A percentile compares a stretch with the other conserved stretches of the same genome.
phyloP scores from a whole-genome alignment of 2,888 invertebrate species.

The Lasiommata megera region DNA sequence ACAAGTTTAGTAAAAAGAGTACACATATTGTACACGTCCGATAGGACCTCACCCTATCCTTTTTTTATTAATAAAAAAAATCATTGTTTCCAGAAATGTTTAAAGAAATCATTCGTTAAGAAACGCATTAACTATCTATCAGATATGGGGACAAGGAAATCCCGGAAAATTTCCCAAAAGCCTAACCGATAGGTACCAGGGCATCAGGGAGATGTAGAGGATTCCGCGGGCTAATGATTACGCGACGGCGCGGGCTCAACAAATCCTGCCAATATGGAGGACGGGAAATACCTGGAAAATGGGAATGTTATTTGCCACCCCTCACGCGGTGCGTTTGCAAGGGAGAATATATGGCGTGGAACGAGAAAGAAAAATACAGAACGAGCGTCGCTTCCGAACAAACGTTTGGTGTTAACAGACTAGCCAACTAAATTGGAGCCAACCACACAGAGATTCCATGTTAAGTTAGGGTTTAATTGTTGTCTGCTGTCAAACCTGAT shows the following conservation, averaged over 20 bases:
- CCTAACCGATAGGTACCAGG: constrained; percentile 57
- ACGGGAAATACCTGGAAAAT: constrained; percentile 77
- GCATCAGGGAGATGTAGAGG: constrained; percentile 58
- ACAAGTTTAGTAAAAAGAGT: too few species aligned
- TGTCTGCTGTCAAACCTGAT: too few species aligned
- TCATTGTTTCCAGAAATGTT: too few species aligned
- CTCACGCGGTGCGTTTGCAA: constrained; percentile 36
- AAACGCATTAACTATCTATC: background rate
- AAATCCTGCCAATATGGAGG: constrained; percentile 77
- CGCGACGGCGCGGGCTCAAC: constrained; percentile 46
- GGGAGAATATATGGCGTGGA: constrained; percentile 44
- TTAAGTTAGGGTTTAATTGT: too few species aligned
- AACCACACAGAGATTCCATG: background rate
- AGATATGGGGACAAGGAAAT: constrained; percentile 47
- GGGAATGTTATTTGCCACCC: constrained; percentile 56
- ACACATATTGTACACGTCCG: too few species aligned
- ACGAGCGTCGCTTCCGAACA: constrained; percentile 29
- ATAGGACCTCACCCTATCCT: too few species aligned
- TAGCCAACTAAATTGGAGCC: background rate
- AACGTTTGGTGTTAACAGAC: constrained; percentile 1
- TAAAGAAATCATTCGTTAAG: too few species aligned
- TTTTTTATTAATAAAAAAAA: too few species aligned
- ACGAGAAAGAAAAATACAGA: constrained; percentile 42
- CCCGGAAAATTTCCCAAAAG: constrained; percentile 66
- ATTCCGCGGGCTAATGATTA: constrained; percentile 72